Conservation (phyloP, 1,140 invertebrate genomes). For the Popillia japonica region DNA sequence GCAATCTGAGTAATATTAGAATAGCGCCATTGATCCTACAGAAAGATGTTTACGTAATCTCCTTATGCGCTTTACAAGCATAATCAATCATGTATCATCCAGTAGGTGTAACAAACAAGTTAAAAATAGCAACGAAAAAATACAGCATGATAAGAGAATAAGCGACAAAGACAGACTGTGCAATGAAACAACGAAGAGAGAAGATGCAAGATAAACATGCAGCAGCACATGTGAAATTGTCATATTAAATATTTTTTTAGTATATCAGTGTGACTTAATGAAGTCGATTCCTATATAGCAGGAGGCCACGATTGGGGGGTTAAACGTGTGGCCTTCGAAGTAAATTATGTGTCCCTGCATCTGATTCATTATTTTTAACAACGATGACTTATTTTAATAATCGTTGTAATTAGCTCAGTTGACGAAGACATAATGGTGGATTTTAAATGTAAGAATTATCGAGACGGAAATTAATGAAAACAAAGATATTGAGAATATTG, state of each 20-base stretch:
- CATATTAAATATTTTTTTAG: slow-evolving; percentile 36
- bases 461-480: not conserved
- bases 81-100: slow-evolving; percentile 22
- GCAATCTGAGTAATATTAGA: not conserved
- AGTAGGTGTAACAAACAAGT: slow-evolving; percentile 21
- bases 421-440: not conserved
- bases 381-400: slow-evolving; percentile 1
- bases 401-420: not conserved
- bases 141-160: not conserved
- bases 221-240: slow-evolving; percentile 32
- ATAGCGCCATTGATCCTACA: slow-evolving; percentile 2
- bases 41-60: not conserved
- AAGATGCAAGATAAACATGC: slow-evolving; percentile 18
- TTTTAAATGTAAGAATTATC: not conserved
- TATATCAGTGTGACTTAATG: slow-evolving; percentile 12
- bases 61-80: slow-evolving; percentile 19
- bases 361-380: not conserved
- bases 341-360: not conserved
- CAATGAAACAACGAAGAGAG: not conserved
- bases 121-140: slow-evolving; percentile 26
- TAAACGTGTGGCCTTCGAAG: slow-evolving; percentile 2
- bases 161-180: not conserved
- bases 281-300: slow-evolving; percentile 19
- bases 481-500: not conserved
- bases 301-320: slow-evolving; percentile 23